These are phyloP conservation scores for Miichthys miiuy DNA, from an alignment of 2,797 vertebrate species.

Conservation along the genomic window DNA sequence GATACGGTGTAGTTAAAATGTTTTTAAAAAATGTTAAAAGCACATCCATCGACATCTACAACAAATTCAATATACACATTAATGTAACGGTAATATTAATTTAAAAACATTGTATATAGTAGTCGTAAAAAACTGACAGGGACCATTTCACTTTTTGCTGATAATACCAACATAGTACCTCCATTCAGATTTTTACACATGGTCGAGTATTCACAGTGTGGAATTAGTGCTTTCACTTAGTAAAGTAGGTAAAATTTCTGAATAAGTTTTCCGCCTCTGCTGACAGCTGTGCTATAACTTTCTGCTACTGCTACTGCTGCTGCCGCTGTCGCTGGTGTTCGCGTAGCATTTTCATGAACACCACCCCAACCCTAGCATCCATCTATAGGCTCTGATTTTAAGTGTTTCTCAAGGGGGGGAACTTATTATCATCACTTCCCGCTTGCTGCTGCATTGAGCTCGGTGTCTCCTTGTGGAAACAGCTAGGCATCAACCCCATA, in stretches of 20 bases:
- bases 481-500: not conserved
- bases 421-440: not conserved
- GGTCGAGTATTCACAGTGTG: not conserved
- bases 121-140: not conserved
- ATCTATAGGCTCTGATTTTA: slow-evolving; percentile 5
- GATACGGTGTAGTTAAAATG: too few species aligned
- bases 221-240: too few species aligned
- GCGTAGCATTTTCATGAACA: not conserved
- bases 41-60: not conserved
- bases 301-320: not conserved
- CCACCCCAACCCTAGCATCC: not conserved
- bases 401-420: not conserved
- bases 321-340: not conserved
- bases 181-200: not conserved
- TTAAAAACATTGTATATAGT: not conserved
- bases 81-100: not conserved
- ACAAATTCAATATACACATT: not conserved
- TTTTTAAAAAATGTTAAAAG: too few species aligned
- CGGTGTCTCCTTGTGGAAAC: not conserved
- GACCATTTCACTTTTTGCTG: not conserved
- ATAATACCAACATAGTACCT: too few species aligned
- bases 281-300: slow-evolving; percentile 6
- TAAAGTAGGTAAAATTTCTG: not conserved
- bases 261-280: too few species aligned
- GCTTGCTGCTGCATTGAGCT: not conserved